Evolutionary conservation across 1,140 invertebrate species (phyloP), one percentile per base, ranked within the genome.

Genomic region (Hylaeus anthracinus): DNA sequence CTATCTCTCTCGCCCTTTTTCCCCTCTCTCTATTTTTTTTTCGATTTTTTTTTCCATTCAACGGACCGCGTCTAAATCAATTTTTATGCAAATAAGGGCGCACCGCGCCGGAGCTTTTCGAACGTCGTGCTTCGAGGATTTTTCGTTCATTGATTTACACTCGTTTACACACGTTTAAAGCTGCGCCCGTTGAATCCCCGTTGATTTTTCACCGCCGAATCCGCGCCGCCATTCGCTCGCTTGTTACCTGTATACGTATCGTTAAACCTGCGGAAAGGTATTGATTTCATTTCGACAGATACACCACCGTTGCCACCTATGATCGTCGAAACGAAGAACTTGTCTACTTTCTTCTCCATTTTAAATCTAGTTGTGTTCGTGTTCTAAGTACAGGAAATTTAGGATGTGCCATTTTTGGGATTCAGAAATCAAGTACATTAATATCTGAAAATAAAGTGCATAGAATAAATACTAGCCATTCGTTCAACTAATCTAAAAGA

Each of bases 31-130:
- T 15, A 10, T 53, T 3, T n/a, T 15, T 15, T 26, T 26, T 26
- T 26, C 26, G 0, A 26, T 14, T 26, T n/a, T n/a, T 14, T 45
- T 84, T 56, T 67, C 39, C 14, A 64, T 64, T 58, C 61, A 56
- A 15, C 61, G n/a, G 41, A 71, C 64, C 79, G 53, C 39, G 51
- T 70, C 73, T 85, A 71, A 85, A 86, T 85, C 73, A 85, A 86
- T 85, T 86, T 86, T 86, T 86, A 86, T 86, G 83, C 84, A 86
- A 86, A 86, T 86, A 82, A 74, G 72, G 60, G 61, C 70, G 63
- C 56, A 60, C 39, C 55, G 56, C 53, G 64, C 75, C 14, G 55
- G 10, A 51, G 53, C 26, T 61, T 71, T 56, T 60, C 53, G 51
- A 73, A 71, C 26, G 69, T 43, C 53, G 37, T 53, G n/a, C 56